Base-by-base conservation (phyloP, 2,888 invertebrate genomes). In the Eupithecia abbreviata region DNA sequence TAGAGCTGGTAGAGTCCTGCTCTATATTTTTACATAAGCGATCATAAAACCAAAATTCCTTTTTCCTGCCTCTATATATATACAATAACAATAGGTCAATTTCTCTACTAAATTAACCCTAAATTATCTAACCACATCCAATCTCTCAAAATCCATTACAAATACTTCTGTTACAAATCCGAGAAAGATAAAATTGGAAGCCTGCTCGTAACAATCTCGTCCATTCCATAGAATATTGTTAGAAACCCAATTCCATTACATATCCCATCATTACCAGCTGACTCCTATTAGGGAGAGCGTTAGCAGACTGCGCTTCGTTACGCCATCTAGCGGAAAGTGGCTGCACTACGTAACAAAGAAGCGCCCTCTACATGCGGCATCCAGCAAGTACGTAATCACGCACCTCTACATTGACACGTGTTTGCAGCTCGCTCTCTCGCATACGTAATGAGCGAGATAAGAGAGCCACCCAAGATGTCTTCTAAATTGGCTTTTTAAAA, bases 401-500 rank as follows among this genome's bases (percentile, higher is more conserved):
- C 84, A 90, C 90, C 45, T 88, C 87, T 85, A 91, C 89, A 90
- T 85, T 76, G 82, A 87, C 83, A 84, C 74, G 75, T 88, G 84
- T 87, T 82, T 84, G 87, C 79, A 74, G 83, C 84, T 89, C 90
- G 85, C 85, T 91, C 88, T 84, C 90, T 87, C 92, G 79, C 87
- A 86, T 84, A 82, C 82, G 76, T 86, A 88, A 87, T 83, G 90
- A 93, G 81, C 84, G 92, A 91, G 93, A 90, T 85, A 88, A 88
- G 82, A 80, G 85, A 85, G 89, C 87, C 84, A 82, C 85, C 83
- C 86, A 90, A 89, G 90, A 89, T 90, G 89, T 89, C 88, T 90
- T 89, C 89, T 87, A 88, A 91, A 90, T 89, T 85, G 89, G 86
- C 86, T 90, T 90, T 89, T 88, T 88, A 91, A 88, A 87, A 87